Base-by-base conservation (phyloP, 1,140 invertebrate species). In the Lasioglossum albipes region DNA sequence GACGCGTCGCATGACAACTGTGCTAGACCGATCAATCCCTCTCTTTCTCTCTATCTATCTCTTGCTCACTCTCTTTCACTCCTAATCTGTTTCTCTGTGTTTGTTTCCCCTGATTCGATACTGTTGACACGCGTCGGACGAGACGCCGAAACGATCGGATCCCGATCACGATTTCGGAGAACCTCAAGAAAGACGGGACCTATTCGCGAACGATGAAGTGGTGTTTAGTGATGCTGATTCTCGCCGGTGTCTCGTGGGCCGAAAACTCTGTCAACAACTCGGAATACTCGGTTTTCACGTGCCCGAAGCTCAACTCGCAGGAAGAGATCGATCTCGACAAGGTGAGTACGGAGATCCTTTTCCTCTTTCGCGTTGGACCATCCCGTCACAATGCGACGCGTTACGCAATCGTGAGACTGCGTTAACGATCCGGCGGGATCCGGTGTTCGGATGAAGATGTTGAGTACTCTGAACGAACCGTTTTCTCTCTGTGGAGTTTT, bases 321-420 rank as follows among this genome's bases (percentile, higher is more conserved):
- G 86, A 87, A 2, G 84, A 86, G 45, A 84, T 87, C 49, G 86
- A 87, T 54, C 72, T 87, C 54, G 85, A 86, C 62, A 86, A 81
- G 84, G 86, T 87, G 59, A 31, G 83, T 74, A 13, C 22, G 0
- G 12, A 1, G 3, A 41, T 20, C 31, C 5, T 20, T 65, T 27
- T 0, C 16, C 20, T 4, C 10, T 36, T 12, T 54, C 27, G 13
- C 4, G 27, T 0, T 59, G n/a, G 59, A 61, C 36, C 12, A 0
- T 0, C 0, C 7, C 57, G 27, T n/a, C n/a, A n/a, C n/a, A n/a
- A 27, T 1, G 27, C 27, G 7, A 20, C 52, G 20, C 12, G 54
- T 78, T 78, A 62, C 75, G 67, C 71, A 78, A 71, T 42, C 57
- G 22, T 9, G 36, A 16, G 16, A 59, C 57, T 9, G 20, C 7